phyloP scores from a whole-genome alignment of 2,888 invertebrate species.

The Hirtodrosophila alboralis region DNA sequence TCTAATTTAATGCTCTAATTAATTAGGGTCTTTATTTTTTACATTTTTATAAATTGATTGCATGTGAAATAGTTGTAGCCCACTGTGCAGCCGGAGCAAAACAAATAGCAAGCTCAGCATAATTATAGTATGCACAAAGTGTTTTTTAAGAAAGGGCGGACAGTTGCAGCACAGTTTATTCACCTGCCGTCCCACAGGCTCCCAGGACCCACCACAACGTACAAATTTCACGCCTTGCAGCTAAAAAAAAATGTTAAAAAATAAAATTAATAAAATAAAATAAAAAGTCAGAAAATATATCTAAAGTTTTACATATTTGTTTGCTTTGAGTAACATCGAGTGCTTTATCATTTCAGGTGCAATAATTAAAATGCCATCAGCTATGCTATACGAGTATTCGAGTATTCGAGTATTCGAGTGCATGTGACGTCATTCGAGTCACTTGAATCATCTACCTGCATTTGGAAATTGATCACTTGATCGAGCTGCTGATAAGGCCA shows the following conservation, averaged over 20 bases:
- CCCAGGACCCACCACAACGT: slow-evolving; percentile 38
- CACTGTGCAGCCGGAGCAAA: slow-evolving; percentile 60
- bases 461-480: slow-evolving; percentile 42
- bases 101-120: slow-evolving; percentile 81
- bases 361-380: slow-evolving; percentile 83
- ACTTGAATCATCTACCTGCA: slow-evolving; percentile 50
- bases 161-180: slow-evolving; percentile 81
- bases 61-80: not conserved
- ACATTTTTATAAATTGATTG: not conserved
- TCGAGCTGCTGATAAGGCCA: slow-evolving; percentile 48
- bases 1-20: not conserved
- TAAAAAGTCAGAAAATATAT: slow-evolving; percentile 41
- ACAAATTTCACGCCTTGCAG: slow-evolving; percentile 81
- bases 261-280: too few species aligned
- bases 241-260: slow-evolving; percentile 56
- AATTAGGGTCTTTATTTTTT: not conserved
- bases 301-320: too few species aligned
- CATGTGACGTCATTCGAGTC: slow-evolving; percentile 55
- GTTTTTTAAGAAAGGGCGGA: slow-evolving; percentile 81
- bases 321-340: slow-evolving; percentile 57
- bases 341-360: slow-evolving; percentile 35
- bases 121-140: slow-evolving; percentile 78
- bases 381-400: too few species aligned
- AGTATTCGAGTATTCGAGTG: too few species aligned
- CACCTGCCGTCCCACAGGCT: slow-evolving; percentile 71